Evolutionary conservation across 1,140 invertebrate genomes (phyloP).

Genomic region (Diorhabda carinulata): DNA sequence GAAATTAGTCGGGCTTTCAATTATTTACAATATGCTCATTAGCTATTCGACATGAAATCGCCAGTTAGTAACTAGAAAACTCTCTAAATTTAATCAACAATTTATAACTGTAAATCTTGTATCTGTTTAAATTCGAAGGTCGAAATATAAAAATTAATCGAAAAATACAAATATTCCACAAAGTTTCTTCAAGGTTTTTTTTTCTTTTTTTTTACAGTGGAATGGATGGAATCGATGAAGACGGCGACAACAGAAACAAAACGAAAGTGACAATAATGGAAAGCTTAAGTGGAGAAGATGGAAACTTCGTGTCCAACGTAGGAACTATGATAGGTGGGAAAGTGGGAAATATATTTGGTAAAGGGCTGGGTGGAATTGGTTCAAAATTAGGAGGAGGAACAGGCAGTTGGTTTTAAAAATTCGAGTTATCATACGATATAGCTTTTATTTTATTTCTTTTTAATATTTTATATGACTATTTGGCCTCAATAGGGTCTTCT

Average conservation of each 20-base stretch:
- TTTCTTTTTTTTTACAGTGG: constrained; percentile 44
- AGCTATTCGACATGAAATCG: no score
- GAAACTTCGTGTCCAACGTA: constrained; percentile 62
- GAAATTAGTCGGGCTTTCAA: no score
- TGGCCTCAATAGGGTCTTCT: constrained; percentile 14
- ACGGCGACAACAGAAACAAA: constrained; percentile 59
- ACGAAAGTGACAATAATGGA: constrained; percentile 63
- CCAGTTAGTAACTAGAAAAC: no score
- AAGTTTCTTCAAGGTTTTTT: no score
- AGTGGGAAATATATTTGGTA: constrained; percentile 78
- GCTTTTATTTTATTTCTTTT: constrained; percentile 13
- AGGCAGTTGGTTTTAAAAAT: constrained; percentile 30
- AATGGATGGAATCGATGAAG: constrained; percentile 57
- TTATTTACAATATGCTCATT: no score
- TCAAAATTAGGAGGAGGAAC: constrained; percentile 67
- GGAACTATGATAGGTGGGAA: constrained; percentile 71
- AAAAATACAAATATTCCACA: no score
- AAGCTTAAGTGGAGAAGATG: constrained; percentile 60
- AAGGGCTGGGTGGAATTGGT: constrained; percentile 76
- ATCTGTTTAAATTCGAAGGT: no score
- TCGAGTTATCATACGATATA: constrained; percentile 16
- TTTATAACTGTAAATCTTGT: no score
- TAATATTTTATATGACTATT: constrained; percentile 21
- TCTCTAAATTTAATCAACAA: no score
- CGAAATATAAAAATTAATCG: no score